Base-by-base conservation (phyloP, 30 jellyfish, hydroid and myxozoan species). In the Clytia hemisphaerica region DNA sequence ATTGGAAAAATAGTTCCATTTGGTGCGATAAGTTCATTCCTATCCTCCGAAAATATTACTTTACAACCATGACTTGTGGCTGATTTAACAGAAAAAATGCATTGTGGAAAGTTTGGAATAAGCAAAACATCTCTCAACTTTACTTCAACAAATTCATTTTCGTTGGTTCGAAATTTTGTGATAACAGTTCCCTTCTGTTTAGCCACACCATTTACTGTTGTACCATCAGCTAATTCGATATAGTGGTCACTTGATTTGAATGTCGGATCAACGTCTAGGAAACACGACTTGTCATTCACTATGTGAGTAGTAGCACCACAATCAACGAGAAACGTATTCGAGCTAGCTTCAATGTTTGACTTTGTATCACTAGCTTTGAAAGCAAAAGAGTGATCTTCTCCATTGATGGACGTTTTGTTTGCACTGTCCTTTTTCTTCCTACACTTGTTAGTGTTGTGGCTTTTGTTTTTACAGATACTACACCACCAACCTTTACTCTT, bases 181-280 rank as follows among this genome's bases (percentile, higher is more conserved):
- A 44, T 37, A 4, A 58, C 88, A 34, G 90, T 69, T 24, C 93
- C 82, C 48, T 73, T 49, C 47, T 82, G 74, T 77, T 22, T 47
- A 12, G 92, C 94, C 18, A 82, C 75, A 62, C 75, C 75, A 67
- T 57, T 82, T 26, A 86, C 27, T 45, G 64, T 59, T 21, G 85
- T 18, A 15, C 94, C 94, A 73, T 79, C 62, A 14, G 91, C 93
- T 16, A 71, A 53, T 30, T 72, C 82, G 0, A 79, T 55, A 48
- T 2, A 79, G 45, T 72, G 93, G n/a, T 79, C 75, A 3, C 37
- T 92, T 1, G 93, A 82, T 22, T 72, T 73, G 37, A 60, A 59
- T 36, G 79, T 35, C 15, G 35, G 37, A 45, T 75, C 80, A 31
- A 75, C 15, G 31, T 58, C 26, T 28, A 38, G 38, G 61, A 69